Percentiles rank a stretch among this genome's conserved stretches.
These are phyloP conservation scores for Frankliniella intonsa DNA, from an alignment of 2,888 invertebrate genomes.

Conservation along the genomic window DNA sequence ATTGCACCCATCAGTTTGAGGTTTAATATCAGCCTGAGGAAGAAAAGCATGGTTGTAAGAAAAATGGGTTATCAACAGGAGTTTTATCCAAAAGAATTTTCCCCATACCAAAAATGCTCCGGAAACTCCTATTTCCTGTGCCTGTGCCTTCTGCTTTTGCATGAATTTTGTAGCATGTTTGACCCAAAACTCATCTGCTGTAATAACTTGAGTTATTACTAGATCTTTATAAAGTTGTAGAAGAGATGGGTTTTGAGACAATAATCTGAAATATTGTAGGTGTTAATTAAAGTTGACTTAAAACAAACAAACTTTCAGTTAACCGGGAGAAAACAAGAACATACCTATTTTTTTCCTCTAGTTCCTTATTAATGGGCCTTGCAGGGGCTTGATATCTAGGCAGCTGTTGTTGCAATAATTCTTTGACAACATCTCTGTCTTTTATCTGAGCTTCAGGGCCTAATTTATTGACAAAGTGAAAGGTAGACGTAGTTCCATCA, in stretches of 20 bases:
- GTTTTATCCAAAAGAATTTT: neutral
- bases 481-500: conserved; percentile 90
- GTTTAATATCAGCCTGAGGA: conserved; percentile 90
- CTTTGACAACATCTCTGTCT: conserved; percentile 91
- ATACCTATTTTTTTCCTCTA: conserved; percentile 79
- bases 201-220: conserved; percentile 91
- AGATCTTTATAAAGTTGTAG: conserved; percentile 94
- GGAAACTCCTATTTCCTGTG: conserved; percentile 79
- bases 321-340: neutral
- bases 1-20: conserved; percentile 94
- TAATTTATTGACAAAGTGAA: conserved; percentile 90
- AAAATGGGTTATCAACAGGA: neutral
- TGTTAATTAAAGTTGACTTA: neutral
- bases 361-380: conserved; percentile 80
- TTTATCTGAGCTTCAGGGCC: conserved; percentile 78
- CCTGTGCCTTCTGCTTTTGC: conserved; percentile 60
- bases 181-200: conserved; percentile 97
- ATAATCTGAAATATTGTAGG: conserved; percentile 53
- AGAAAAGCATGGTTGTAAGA: conserved; percentile 40
- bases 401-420: conserved; percentile 79
- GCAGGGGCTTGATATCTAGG: conserved; percentile 72
- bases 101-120: conserved; percentile 56
- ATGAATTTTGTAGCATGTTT: conserved; percentile 76
- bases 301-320: neutral
- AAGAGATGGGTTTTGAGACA: conserved; percentile 84